These are phyloP conservation scores for Crematogaster levior DNA, from an alignment of 2,888 invertebrate species.

Conservation along the genomic window DNA sequence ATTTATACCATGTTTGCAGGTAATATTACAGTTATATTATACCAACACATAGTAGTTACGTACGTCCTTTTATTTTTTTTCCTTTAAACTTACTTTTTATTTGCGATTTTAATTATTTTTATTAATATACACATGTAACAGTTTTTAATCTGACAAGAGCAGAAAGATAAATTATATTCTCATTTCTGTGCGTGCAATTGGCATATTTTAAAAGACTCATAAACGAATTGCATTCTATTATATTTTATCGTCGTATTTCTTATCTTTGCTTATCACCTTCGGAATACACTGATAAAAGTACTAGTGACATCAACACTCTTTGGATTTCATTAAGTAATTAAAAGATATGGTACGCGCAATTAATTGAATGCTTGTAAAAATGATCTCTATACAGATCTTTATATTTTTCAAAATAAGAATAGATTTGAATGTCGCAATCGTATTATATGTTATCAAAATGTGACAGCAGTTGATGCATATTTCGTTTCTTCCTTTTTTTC, in stretches of 20 bases:
- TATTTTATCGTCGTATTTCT: background rate
- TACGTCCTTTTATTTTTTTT: background rate
- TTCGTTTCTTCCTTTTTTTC: background rate
- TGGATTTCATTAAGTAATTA: background rate
- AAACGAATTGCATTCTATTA: background rate
- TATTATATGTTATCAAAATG: background rate
- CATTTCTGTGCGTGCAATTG: background rate
- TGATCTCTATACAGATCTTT: background rate
- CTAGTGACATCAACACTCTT: background rate
- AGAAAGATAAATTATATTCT: background rate
- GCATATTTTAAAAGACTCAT: background rate
- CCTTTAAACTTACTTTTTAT: background rate
- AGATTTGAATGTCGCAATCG: too few relatives aligned
- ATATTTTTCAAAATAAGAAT: background rate
- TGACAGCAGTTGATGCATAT: background rate
- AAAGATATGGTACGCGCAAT: background rate
- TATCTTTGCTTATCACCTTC: constrained; percentile 16
- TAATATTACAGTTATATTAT: background rate
- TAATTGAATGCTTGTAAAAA: background rate
- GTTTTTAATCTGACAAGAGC: background rate
- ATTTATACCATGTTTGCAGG: background rate
- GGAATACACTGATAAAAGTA: constrained; percentile 12
- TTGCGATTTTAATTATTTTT: background rate
- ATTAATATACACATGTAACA: background rate
- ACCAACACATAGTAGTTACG: background rate